Evolutionary conservation across 2,113 vertebrate genomes (phyloP).

Genomic region (Pterocles burchelli): DNA sequence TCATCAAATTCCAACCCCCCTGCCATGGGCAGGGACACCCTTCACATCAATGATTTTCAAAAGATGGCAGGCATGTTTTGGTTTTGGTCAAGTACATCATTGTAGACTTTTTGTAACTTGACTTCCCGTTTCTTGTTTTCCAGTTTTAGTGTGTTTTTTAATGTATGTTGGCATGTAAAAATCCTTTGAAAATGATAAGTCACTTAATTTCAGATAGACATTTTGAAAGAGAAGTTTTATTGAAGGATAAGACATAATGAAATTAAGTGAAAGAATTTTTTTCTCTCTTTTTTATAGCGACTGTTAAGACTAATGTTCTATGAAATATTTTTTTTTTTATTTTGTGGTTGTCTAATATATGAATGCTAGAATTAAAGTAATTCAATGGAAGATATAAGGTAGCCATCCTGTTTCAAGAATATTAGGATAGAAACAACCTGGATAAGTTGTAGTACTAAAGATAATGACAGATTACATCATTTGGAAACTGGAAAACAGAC

Average conservation of each 20-base stretch:
- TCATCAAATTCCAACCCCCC: too few relatives aligned
- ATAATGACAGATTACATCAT: not conserved
- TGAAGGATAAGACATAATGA: not conserved
- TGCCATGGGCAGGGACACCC: too few relatives aligned
- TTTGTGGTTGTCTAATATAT: not conserved
- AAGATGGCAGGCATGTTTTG: not conserved
- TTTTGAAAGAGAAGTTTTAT: not conserved
- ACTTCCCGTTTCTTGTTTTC: not conserved
- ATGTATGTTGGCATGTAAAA: not conserved
- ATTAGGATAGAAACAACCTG: not conserved
- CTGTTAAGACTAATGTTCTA: not conserved
- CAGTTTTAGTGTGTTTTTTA: fast-evolving
- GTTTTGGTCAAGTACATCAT: not conserved
- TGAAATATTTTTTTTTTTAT: not conserved
- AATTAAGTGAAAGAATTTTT: not conserved
- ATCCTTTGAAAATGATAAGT: not conserved
- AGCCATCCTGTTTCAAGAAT: not conserved
- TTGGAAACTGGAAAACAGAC: not conserved
- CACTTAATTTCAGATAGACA: not conserved
- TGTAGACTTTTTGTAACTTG: not conserved
- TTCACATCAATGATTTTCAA: not conserved
- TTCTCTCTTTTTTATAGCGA: not conserved
- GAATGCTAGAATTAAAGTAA: not conserved
- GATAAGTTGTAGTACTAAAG: not conserved
- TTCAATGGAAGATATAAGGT: not conserved